phyloP scores from a whole-genome alignment of 1,140 invertebrate species.

The Cydia amplana region DNA sequence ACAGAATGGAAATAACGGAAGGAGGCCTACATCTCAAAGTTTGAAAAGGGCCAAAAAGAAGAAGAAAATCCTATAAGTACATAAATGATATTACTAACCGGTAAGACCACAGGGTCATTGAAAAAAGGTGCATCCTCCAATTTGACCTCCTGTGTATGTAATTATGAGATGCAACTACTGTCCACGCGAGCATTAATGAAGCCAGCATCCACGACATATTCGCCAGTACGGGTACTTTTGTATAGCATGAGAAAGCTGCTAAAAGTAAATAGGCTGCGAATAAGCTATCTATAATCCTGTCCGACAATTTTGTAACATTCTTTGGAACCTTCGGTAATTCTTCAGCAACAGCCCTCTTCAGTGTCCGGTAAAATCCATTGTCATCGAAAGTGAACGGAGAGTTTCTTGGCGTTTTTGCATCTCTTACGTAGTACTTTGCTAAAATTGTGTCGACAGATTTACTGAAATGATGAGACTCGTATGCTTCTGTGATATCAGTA shows the following conservation, averaged over 20 bases:
- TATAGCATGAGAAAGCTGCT: constrained; percentile 55
- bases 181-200: constrained; percentile 80
- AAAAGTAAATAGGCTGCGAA: constrained; percentile 49
- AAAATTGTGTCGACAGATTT: constrained; percentile 79
- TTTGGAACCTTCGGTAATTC: constrained; percentile 76
- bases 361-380: constrained; percentile 85
- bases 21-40: no score
- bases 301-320: constrained; percentile 42
- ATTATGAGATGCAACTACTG: constrained; percentile 85
- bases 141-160: constrained; percentile 90
- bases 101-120: constrained; percentile 84
- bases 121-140: constrained; percentile 91
- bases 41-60: no score
- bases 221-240: constrained; percentile 51
- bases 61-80: neutral
- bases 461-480: constrained; percentile 83
- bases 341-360: constrained; percentile 81
- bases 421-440: constrained; percentile 81
- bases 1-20: no score
- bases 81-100: constrained; percentile 64
- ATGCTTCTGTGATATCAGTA: constrained; percentile 89
- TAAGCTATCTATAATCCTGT: constrained; percentile 60
- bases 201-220: constrained; percentile 56
- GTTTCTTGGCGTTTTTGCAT: constrained; percentile 80
- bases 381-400: constrained; percentile 85